These are phyloP conservation scores for Candoia aspera DNA, from an alignment of 2,113 vertebrate genomes.

Conservation along the genomic window DNA sequence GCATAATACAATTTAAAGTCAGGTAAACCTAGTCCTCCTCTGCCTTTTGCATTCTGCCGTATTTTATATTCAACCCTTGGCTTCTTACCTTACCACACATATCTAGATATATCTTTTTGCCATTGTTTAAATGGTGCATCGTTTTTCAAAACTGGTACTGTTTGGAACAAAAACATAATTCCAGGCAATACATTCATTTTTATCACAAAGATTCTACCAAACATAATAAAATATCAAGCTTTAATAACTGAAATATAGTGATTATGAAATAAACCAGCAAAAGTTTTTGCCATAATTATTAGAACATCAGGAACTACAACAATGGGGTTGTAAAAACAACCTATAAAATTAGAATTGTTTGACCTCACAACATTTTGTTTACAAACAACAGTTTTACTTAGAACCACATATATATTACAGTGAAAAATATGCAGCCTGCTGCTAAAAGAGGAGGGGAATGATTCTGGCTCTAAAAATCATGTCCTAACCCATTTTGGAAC, in stretches of 20 bases:
- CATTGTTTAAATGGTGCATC: too few relatives aligned
- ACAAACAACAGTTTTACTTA: neutral
- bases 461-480: fast-evolving
- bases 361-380: neutral
- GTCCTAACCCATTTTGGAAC: conserved; percentile 7
- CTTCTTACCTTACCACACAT: too few relatives aligned
- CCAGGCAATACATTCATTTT: neutral
- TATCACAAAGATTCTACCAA: neutral
- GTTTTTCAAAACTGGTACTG: too few relatives aligned
- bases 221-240: neutral
- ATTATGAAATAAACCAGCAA: neutral
- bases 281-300: neutral
- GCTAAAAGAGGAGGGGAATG: neutral
- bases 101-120: too few relatives aligned
- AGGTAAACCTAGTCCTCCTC: neutral
- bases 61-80: too few relatives aligned
- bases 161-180: too few relatives aligned
- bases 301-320: neutral
- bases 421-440: neutral
- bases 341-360: neutral
- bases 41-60: too few relatives aligned
- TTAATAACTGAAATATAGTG: neutral
- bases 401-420: neutral
- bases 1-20: neutral
- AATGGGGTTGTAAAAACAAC: neutral